Base-by-base conservation (phyloP, 2,888 invertebrate genomes). In the Dryomyza anilis region DNA sequence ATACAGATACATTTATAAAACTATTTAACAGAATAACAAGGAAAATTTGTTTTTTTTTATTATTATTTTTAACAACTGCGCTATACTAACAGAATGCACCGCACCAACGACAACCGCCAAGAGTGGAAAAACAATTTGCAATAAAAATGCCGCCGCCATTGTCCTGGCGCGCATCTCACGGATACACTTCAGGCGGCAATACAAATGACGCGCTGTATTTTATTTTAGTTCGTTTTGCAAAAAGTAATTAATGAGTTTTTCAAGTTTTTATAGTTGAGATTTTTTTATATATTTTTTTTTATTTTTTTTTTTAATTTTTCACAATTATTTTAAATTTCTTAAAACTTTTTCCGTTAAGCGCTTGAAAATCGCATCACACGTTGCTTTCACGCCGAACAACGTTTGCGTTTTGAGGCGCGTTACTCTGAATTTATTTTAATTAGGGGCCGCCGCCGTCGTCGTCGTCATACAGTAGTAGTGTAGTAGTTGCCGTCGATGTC, bases 371-470 rank as follows among this genome's bases (percentile, higher is more conserved):
- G 25, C 8, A 52, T 48, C n/a, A 23, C 48, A 10, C 66, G 72
- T 67, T 71, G 70, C 66, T 71, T 68, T 69, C 75, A 58, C 73
- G 70, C 59, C 72, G 72, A 73, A 68, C 71, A 71, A 64, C 70
- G 67, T 73, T 72, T 66, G 70, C 72, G 71, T 71, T 74, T 76
- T 76, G 70, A 79, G 75, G 69, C 72, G 72, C 62, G 64, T 71
- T 70, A 70, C 67, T 50, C 67, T 63, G 70, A 71, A 70, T 73
- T 66, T 68, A 68, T 70, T 75, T 72, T 71, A 75, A 77, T 77
- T 75, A 75, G 74, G 75, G 70, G 66, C 65, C 60, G 60, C 64
- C 57, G n/a, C n/a, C n/a, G n/a, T n/a, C n/a, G n/a, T n/a, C 67
- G 65, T 68, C 67, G 60, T 62, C 66, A 53, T 69, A 69, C 70